Percentiles rank a stretch among this genome's conserved stretches.
Conservation (phyloP, 2,888 invertebrate species). For the Philereme transversata region DNA sequence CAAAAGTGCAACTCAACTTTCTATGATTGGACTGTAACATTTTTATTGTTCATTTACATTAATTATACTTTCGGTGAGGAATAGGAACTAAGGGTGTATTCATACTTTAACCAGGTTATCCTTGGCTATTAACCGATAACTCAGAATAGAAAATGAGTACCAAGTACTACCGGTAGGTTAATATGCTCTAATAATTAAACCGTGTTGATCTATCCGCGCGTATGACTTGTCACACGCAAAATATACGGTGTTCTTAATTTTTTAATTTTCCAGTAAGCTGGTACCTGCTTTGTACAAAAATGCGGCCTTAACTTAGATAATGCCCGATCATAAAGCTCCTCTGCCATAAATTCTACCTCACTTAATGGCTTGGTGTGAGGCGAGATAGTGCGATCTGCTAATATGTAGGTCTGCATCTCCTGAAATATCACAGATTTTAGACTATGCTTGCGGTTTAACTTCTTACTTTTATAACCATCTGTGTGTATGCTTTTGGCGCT, state of each 20-base stretch:
- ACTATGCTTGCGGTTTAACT: constrained; percentile 10
- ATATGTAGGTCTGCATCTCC: constrained; percentile 33
- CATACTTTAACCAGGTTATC: background rate
- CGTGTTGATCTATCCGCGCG: no score
- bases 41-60: constrained; percentile 34
- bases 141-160: no score
- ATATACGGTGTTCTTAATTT: no score
- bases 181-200: no score
- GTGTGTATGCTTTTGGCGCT: no score
- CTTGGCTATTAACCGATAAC: background rate
- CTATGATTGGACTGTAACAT: constrained; percentile 21
- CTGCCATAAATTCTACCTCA: constrained; percentile 36
- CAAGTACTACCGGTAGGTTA: no score
- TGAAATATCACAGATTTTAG: constrained; percentile 22
- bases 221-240: no score
- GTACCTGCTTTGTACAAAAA: constrained; percentile 9
- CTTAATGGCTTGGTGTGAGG: constrained; percentile 35
- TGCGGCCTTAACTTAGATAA: constrained; percentile 27
- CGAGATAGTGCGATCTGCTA: constrained; percentile 36
- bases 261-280: constrained; percentile 1
- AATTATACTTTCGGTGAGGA: constrained; percentile 24
- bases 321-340: constrained; percentile 36
- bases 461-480: no score
- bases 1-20: constrained; percentile 28
- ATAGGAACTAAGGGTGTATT: background rate